Conservation (phyloP, 2,797 vertebrate species). For the Brachyrhaphis roseni region DNA sequence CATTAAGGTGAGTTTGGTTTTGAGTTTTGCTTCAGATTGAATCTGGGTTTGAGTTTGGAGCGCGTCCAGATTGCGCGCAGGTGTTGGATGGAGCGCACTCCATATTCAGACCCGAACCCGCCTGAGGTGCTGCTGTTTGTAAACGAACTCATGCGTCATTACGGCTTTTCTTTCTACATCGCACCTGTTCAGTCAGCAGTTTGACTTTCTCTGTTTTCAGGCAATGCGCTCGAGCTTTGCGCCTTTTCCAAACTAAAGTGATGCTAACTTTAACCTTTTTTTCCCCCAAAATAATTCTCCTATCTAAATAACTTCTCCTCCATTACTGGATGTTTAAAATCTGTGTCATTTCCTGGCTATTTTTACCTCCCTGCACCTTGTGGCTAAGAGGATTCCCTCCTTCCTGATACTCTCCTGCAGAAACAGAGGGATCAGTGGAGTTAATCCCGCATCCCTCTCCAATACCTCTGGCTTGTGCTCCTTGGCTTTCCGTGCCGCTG, state of each 20-base stretch:
- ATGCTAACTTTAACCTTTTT: not conserved
- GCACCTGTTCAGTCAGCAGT: not conserved
- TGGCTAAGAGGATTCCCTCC: conserved; percentile 65
- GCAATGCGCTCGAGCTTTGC: not conserved
- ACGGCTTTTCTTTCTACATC: not conserved
- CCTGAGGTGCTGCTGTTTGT: not conserved
- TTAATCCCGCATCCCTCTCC: conserved; percentile 58
- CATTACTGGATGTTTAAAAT: conserved; percentile 25
- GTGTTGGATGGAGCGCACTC: conserved; percentile 48
- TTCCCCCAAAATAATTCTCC: not conserved
- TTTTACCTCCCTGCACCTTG: conserved; percentile 51
- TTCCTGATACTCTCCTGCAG: conserved; percentile 18
- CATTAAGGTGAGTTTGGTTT: conserved; percentile 49
- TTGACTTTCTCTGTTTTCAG: not conserved
- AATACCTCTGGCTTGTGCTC: conserved; percentile 17
- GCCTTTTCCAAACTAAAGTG: not conserved
- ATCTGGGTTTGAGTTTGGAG: not conserved
- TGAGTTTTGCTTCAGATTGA: not conserved
- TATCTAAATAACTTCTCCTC: not conserved
- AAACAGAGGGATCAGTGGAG: conserved; percentile 55
- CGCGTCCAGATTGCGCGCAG: conserved; percentile 42
- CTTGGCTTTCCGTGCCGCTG: conserved; percentile 14
- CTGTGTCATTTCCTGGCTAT: conserved; percentile 44
- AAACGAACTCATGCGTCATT: not conserved
- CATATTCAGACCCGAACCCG: not conserved